These are phyloP conservation scores for Dryobota labecula DNA, from an alignment of 2,888 invertebrate species.

Conservation along the genomic window DNA sequence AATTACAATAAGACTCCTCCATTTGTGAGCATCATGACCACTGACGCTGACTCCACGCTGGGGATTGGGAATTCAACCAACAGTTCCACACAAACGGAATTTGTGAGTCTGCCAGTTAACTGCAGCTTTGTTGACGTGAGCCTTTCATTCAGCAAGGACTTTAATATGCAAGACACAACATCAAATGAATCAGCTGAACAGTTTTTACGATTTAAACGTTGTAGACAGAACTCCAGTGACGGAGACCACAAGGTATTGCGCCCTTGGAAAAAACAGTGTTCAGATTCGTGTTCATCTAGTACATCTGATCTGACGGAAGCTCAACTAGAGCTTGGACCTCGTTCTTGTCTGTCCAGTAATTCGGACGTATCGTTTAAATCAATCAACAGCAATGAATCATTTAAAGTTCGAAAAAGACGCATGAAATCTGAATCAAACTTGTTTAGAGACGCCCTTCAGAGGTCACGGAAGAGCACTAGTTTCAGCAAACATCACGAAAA, in stretches of 20 bases:
- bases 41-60: slow-evolving; percentile 71
- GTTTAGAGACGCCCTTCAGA: slow-evolving; percentile 79
- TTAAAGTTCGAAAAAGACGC: slow-evolving; percentile 82
- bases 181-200: slow-evolving; percentile 77
- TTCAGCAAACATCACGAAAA: slow-evolving; percentile 73
- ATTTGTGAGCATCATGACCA: slow-evolving; percentile 79
- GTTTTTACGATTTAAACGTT: slow-evolving; percentile 76
- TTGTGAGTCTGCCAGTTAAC: slow-evolving; percentile 68
- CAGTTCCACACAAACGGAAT: slow-evolving; percentile 81
- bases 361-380: slow-evolving; percentile 86
- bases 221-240: slow-evolving; percentile 77
- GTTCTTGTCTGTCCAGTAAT: slow-evolving; percentile 77
- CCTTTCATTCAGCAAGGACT: slow-evolving; percentile 80
- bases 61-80: slow-evolving; percentile 70
- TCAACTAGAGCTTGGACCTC: slow-evolving; percentile 64
- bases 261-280: slow-evolving; percentile 83
- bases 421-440: slow-evolving; percentile 82
- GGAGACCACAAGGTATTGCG: slow-evolving; percentile 72
- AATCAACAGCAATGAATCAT: slow-evolving; percentile 81
- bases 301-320: slow-evolving; percentile 75
- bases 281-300: slow-evolving; percentile 77
- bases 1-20: slow-evolving; percentile 77
- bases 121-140: slow-evolving; percentile 76
- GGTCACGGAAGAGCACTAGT: slow-evolving; percentile 76
- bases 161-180: slow-evolving; percentile 72